Base-by-base conservation (phyloP, 2,888 invertebrate genomes). In the Scaptomyza tumidula region DNA sequence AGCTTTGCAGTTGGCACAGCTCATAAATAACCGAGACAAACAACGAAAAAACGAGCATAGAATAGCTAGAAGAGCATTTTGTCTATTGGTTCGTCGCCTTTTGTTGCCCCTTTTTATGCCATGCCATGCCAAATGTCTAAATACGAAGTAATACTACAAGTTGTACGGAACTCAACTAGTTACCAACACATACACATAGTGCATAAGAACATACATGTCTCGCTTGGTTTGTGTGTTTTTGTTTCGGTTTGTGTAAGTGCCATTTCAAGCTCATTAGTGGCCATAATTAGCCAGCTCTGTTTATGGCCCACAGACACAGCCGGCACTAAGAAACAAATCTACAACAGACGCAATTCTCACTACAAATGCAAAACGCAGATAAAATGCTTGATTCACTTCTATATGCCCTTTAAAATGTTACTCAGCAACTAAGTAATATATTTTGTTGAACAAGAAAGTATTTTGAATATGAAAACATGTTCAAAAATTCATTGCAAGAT, bases 201-300 rank as follows among this genome's bases (percentile, higher is more conserved):
- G n/a, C 35, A 37, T 6, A 37, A 2, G 33, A 3, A n/a, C 11
- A 0, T 13, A 6, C 13, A 16, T 48, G 45, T 46, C 39, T 37
- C 33, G n/a, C n/a, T 35, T 19, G 49, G 24, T 24, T 24, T 67
- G 74, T 68, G 71, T 73, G 56, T 58, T 46, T 65, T 45, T 60
- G 43, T 58, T 66, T 66, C 58, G 63, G 66, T 49, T 76, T 67
- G 74, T 68, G 71, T 73, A 85, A 85, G 87, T 88, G 88, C 86
- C 85, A 85, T 85, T 85, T 86, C 85, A 86, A 84, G 87, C 85
- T 85, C 88, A 85, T 85, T 85, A 85, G 85, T 73, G 81, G 79
- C 85, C 85, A 85, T 88, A 85, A 85, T 85, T 85, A 85, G 88
- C 87, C 85, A 75, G 69, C 59, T 57, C 50, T 68, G 80, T 84